Evolutionary conservation across 2,113 vertebrate genomes (phyloP), one percentile per base, ranked within the genome.

Genomic region (Psilopsiagon aurifrons): DNA sequence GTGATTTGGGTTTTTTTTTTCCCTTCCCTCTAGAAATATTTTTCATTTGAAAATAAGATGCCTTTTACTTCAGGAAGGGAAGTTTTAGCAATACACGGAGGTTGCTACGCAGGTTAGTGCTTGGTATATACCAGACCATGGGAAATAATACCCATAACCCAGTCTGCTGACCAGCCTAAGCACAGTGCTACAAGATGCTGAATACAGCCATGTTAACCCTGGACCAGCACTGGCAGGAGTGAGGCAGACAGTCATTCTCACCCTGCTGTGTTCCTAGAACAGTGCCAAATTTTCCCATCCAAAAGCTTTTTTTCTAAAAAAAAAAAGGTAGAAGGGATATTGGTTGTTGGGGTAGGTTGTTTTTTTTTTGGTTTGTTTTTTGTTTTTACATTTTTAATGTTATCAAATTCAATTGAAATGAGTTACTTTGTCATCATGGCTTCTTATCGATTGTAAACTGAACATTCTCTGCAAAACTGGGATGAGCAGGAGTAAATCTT

Each of bases 401-500:
- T 75, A 91, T 74, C 74, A 95, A 85, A 96, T 94, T 94, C 91
- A 95, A 92, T 63, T 92, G 89, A 95, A 97, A 97, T 1, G 24
- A 96, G 86, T 84, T 94, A 82, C 78, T 97, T 97, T 94, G 94
- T 96, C 94, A 96, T 96, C 95, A 89, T 7, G 1, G 75, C 51
- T 96, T 29, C 3, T 97, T 96, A 97, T 95, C 10, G 86, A 97
- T 97, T 90, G 94, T 44, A 82, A 94, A 81, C 70, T 95, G 94
- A 96, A 96, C 43, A 70, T 89, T 92, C 95, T 96, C 9, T 6
- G 92, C 77, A 95, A 97, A 97, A 94, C 63, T 70, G 59, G 70
- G 83, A 95, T 3, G 17, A 95, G 86, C 59, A 77, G 92, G 92
- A 96, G 92, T 95, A 97, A 97, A 96, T 95, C 95, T 95, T 89